Evolutionary conservation across 2,113 vertebrate genomes (phyloP).

Genomic region (Hippopotamus amphibius): DNA sequence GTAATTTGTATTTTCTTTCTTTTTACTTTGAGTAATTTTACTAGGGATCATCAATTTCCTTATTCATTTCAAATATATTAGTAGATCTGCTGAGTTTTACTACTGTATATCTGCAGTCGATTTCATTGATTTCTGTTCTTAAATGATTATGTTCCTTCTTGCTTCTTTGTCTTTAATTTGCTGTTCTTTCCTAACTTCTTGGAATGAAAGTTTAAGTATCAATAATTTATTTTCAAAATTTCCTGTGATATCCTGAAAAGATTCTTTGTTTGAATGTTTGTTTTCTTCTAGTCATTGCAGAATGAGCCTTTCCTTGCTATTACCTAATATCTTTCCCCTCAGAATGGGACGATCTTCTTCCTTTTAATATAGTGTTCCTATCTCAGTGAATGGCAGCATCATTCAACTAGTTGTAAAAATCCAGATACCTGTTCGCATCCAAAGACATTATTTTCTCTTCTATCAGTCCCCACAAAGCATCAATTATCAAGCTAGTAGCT

Average conservation of each 20-base stretch:
- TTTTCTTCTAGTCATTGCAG: neutral
- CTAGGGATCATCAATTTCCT: neutral
- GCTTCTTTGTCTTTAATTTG: neutral
- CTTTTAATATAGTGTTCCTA: neutral
- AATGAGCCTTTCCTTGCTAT: neutral
- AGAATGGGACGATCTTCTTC: neutral
- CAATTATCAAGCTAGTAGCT: neutral
- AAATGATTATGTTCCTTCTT: constrained; percentile 7
- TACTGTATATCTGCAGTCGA: neutral
- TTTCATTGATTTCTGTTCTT: neutral
- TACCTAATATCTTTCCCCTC: neutral
- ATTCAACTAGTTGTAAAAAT: neutral
- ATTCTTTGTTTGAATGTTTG: neutral
- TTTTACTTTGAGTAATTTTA: neutral
- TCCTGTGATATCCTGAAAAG: neutral
- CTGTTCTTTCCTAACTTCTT: neutral
- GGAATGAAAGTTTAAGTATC: neutral
- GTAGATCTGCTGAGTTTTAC: neutral
- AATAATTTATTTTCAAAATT: neutral
- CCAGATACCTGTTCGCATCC: neutral
- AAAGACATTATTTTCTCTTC: neutral
- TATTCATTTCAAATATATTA: neutral
- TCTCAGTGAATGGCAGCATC: neutral
- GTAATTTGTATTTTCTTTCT: neutral
- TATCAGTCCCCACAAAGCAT: neutral